Evolutionary conservation across 2,113 vertebrate species (phyloP).

Genomic region (Mobula birostris): DNA sequence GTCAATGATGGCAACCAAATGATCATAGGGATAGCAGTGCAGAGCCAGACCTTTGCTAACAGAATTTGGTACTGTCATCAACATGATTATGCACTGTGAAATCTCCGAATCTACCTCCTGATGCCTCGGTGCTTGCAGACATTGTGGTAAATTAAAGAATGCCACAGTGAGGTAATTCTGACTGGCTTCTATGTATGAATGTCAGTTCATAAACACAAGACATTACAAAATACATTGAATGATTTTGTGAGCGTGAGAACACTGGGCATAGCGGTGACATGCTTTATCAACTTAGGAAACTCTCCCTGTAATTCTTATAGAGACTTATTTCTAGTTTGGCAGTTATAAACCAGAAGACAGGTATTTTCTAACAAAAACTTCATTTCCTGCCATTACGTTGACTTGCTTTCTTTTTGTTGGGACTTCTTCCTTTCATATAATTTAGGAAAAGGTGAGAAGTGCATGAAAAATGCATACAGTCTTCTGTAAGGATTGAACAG

Average conservation of each 20-base stretch:
- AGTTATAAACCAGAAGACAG: neutral
- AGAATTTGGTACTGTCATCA: neutral
- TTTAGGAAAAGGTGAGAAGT: neutral
- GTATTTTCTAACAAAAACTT: neutral
- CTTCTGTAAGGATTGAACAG: neutral
- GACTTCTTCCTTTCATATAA: neutral
- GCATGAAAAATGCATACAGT: neutral
- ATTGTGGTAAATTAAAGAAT: neutral
- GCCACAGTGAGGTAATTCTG: neutral
- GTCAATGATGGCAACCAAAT: neutral
- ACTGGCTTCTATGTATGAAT: neutral
- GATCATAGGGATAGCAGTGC: neutral
- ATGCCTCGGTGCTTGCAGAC: neutral
- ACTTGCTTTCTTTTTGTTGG: neutral
- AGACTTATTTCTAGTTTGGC: neutral
- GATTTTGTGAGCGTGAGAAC: neutral
- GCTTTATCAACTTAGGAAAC: neutral
- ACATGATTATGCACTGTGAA: neutral
- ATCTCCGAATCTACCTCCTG: neutral
- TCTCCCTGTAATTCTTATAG: neutral
- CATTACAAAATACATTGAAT: neutral
- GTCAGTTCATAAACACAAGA: neutral
- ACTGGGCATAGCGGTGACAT: neutral
- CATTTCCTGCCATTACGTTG: neutral
- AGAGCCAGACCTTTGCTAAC: neutral